Conservation (phyloP, 2,888 invertebrate genomes). For the Megastigmus dorsalis region DNA sequence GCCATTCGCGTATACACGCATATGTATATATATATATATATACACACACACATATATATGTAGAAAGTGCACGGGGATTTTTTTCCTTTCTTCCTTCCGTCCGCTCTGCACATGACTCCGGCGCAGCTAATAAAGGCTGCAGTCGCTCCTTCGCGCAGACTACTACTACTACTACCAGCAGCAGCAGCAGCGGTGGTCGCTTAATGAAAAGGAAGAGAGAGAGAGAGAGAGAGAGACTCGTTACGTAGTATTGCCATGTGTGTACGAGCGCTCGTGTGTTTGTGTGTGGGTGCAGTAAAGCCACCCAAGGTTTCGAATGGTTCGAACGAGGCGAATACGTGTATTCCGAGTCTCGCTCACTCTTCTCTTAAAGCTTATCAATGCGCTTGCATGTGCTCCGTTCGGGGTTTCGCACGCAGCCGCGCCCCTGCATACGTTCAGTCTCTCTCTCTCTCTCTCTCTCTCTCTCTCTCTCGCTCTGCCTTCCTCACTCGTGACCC, state of each 20-base stretch:
- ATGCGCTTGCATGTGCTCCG: slow-evolving; percentile 70
- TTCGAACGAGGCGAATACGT: slow-evolving; percentile 56
- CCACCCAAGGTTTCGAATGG: slow-evolving; percentile 65
- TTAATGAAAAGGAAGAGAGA: slow-evolving; percentile 64
- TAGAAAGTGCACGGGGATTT: background rate
- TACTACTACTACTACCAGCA: too few species aligned
- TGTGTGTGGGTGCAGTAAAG: background rate
- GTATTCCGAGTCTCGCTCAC: background rate
- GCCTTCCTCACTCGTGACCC: slow-evolving; percentile 37
- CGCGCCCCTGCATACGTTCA: slow-evolving; percentile 19
- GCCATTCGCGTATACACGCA: too few species aligned
- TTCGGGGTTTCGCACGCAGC: slow-evolving; percentile 72
- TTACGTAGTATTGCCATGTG: slow-evolving; percentile 69
- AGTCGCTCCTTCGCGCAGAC: slow-evolving; percentile 46
- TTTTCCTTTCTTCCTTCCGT: slow-evolving; percentile 24
- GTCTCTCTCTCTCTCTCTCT: slow-evolving; percentile 31
- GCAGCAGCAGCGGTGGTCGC: slow-evolving; percentile 54
- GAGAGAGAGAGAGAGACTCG: too few species aligned
- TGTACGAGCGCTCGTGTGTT: slow-evolving; percentile 50
- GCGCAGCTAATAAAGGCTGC: slow-evolving; percentile 45
- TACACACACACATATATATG: too few species aligned
- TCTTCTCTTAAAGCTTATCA: slow-evolving; percentile 69
- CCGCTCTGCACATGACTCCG: slow-evolving; percentile 14
- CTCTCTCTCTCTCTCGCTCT: slow-evolving; percentile 57
- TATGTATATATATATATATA: too few species aligned